phyloP scores from a whole-genome alignment of 2,888 invertebrate genomes.

The Erebia palarica region DNA sequence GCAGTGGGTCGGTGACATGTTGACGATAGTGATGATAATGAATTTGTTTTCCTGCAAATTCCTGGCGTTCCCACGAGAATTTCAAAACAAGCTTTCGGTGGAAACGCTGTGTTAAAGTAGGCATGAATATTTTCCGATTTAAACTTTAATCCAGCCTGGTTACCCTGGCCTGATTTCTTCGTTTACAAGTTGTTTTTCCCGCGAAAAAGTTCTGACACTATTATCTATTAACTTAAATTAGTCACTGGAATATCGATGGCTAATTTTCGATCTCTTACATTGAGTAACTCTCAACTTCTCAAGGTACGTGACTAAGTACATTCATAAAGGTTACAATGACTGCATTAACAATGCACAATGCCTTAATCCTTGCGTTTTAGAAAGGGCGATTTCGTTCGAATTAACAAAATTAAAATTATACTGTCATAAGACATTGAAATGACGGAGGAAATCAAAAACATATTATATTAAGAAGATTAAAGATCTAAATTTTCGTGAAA shows the following conservation, averaged over 20 bases:
- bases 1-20: too few species aligned
- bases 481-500: too few species aligned
- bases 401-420: not conserved
- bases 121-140: not conserved
- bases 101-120: not conserved
- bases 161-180: not conserved
- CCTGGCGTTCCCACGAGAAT: too few species aligned
- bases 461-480: too few species aligned
- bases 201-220: not conserved
- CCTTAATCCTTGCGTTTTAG: slow-evolving; percentile 13
- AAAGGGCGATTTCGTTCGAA: slow-evolving; percentile 7
- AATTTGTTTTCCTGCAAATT: too few species aligned
- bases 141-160: not conserved
- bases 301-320: slow-evolving; percentile 10
- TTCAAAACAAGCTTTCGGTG: too few species aligned
- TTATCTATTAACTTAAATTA: not conserved
- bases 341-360: not conserved
- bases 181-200: not conserved
- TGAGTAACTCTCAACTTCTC: slow-evolving; percentile 4
- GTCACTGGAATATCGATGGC: slow-evolving; percentile 2
- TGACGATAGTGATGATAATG: too few species aligned
- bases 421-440: too few species aligned
- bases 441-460: not conserved
- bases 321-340: slow-evolving; percentile 12
- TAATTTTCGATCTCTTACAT: slow-evolving; percentile 16